phyloP scores from a whole-genome alignment of 2,113 vertebrate genomes.

The Aphelocoma coerulescens region DNA sequence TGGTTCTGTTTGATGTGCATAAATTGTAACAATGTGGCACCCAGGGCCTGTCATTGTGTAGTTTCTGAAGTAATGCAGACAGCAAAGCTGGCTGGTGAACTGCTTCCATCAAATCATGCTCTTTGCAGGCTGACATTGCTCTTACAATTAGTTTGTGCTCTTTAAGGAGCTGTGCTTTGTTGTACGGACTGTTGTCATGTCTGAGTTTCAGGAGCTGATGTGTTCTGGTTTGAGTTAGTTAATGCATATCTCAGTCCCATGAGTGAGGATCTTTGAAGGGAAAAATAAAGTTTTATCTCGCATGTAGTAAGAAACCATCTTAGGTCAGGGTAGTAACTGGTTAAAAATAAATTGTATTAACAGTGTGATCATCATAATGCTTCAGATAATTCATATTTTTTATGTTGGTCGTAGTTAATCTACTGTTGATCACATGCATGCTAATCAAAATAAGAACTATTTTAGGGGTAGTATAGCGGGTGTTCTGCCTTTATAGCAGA shows the following conservation, averaged over 20 bases:
- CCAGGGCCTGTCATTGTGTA: background rate
- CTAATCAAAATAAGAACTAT: background rate
- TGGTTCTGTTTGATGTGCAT: background rate
- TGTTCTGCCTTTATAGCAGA: background rate
- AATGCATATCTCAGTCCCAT: background rate
- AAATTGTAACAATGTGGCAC: fast-evolving
- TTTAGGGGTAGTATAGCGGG: background rate
- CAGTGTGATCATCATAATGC: fast-evolving
- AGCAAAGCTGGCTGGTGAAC: background rate
- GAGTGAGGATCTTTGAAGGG: background rate
- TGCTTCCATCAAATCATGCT: background rate
- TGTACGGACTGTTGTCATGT: fast-evolving
- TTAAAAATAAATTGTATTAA: background rate
- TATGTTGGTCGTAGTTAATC: background rate
- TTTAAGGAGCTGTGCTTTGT: background rate
- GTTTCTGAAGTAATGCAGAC: background rate
- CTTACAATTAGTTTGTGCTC: background rate
- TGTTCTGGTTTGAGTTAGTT: background rate
- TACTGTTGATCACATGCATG: background rate
- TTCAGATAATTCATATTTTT: background rate
- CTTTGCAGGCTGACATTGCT: background rate
- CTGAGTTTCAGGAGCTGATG: background rate
- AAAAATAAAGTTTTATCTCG: background rate
- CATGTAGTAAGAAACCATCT: background rate
- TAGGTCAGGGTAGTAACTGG: too few relatives aligned